These are phyloP conservation scores for Eupithecia tripunctaria DNA, from an alignment of 2,888 invertebrate genomes.

Conservation along the genomic window DNA sequence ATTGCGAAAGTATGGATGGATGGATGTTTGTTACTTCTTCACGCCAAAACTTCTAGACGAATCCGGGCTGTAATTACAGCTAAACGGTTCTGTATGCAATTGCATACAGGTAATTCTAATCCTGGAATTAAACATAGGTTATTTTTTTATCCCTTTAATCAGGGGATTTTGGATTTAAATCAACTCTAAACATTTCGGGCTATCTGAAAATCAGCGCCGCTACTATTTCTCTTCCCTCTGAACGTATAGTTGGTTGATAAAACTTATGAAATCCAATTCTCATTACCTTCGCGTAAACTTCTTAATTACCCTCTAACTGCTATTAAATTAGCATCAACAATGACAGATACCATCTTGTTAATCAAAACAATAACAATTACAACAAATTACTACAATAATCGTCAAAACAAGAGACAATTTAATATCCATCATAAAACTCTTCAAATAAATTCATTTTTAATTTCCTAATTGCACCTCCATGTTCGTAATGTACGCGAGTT, in stretches of 20 bases:
- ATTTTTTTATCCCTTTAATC: too few relatives aligned
- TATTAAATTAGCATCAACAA: constrained; percentile 46
- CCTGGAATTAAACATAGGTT: too few relatives aligned
- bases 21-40: too few relatives aligned
- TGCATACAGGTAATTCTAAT: too few relatives aligned
- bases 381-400: constrained; percentile 55
- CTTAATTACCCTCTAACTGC: constrained; percentile 38
- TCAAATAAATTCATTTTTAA: constrained; percentile 79
- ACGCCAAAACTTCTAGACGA: too few relatives aligned
- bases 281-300: neutral
- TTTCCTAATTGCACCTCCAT: constrained; percentile 75
- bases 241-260: neutral
- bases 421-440: constrained; percentile 72
- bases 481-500: constrained; percentile 67
- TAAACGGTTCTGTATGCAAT: too few relatives aligned
- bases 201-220: neutral
- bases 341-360: constrained; percentile 46
- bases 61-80: too few relatives aligned
- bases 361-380: constrained; percentile 49
- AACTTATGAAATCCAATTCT: neutral
- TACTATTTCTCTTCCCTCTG: too few relatives aligned
- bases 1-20: too few relatives aligned
- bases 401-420: constrained; percentile 68
- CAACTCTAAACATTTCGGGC: too few relatives aligned
- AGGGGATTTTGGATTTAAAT: too few relatives aligned